Evolutionary conservation across 1,140 invertebrate genomes (phyloP).

Genomic region (Gonioctena quinquepunctata): DNA sequence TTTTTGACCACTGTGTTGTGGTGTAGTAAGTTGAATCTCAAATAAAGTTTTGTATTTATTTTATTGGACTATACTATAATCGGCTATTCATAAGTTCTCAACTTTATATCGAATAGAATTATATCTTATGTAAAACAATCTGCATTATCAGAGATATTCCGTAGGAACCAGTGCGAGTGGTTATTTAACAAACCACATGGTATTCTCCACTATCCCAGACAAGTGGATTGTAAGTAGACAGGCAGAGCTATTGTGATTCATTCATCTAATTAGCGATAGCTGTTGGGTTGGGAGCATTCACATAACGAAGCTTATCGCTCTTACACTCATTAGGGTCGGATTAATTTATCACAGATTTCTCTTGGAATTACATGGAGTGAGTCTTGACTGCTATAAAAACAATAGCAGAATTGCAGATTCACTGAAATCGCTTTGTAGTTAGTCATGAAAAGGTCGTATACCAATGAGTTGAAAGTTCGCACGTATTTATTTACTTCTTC

Average conservation of each 20-base stretch:
- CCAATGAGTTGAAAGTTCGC: too few species aligned
- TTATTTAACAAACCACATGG: constrained; percentile 46
- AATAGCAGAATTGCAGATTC: constrained; percentile 27
- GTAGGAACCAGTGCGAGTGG: constrained; percentile 36
- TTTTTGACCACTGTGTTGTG: too few species aligned
- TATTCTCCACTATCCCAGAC: constrained; percentile 33
- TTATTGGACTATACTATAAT: too few species aligned
- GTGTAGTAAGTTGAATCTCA: too few species aligned
- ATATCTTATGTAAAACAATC: too few species aligned
- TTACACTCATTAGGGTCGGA: constrained; percentile 49
- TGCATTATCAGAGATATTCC: not conserved
- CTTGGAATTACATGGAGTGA: not conserved
- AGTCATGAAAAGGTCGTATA: too few species aligned
- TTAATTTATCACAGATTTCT: constrained; percentile 42
- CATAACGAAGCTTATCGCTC: constrained; percentile 53
- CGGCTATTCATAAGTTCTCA: too few species aligned
- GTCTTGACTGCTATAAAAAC: constrained; percentile 14
- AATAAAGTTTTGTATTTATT: too few species aligned
- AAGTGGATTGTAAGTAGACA: constrained; percentile 32
- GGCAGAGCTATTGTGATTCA: constrained; percentile 43
- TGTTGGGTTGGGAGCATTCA: constrained; percentile 47
- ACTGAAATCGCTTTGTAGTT: too few species aligned
- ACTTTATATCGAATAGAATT: too few species aligned
- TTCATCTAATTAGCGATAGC: constrained; percentile 54
- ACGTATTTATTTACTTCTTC: too few species aligned